phyloP scores from a whole-genome alignment of 2,888 invertebrate genomes.

The Coenonympha arcania region DNA sequence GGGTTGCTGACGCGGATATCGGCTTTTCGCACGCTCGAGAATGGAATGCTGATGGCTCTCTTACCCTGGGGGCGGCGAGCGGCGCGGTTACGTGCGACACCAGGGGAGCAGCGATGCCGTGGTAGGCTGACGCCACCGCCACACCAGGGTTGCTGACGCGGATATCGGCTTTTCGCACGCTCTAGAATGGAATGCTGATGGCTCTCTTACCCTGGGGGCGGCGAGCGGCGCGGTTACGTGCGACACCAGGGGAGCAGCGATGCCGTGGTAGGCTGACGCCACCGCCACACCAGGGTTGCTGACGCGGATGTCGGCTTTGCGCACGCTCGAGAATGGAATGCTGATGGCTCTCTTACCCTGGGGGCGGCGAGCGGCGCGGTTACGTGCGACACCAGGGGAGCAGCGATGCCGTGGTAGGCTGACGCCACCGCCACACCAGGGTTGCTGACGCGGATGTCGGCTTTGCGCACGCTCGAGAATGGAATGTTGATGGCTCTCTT shows the following conservation, averaged over 20 bases:
- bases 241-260: conserved; percentile 52
- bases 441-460: conserved; percentile 81
- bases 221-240: conserved; percentile 44
- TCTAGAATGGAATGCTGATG: conserved; percentile 82
- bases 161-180: conserved; percentile 79
- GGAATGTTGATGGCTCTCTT: too few species aligned
- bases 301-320: conserved; percentile 80
- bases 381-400: conserved; percentile 54
- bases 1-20: conserved; percentile 82
- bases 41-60: too few species aligned
- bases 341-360: too few species aligned
- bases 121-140: conserved; percentile 48
- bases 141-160: conserved; percentile 79
- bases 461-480: conserved; percentile 80
- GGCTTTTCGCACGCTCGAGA: conserved; percentile 80
- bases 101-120: conserved; percentile 45
- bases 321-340: conserved; percentile 82
- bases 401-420: conserved; percentile 41
- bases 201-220: too few species aligned
- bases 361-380: conserved; percentile 40
- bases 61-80: too few species aligned
- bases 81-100: conserved; percentile 51
- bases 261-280: conserved; percentile 40
- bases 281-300: conserved; percentile 76
- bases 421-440: conserved; percentile 67